phyloP scores from a whole-genome alignment of 2,797 vertebrate species.

The Rhinichthys osculus region DNA sequence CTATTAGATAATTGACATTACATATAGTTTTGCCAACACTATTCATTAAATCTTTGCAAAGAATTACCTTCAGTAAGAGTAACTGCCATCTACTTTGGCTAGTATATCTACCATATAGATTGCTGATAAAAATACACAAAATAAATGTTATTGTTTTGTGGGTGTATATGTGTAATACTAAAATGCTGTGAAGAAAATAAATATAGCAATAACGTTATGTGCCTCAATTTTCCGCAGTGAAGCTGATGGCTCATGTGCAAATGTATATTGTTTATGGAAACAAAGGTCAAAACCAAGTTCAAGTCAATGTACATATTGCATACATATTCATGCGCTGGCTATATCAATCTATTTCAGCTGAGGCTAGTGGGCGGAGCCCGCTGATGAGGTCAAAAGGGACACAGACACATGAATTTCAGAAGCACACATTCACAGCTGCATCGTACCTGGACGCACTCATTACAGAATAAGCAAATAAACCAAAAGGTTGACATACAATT shows the following conservation, averaged over 20 bases:
- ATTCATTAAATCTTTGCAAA: neutral
- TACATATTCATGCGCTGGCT: slow-evolving; percentile 76
- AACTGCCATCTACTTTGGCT: neutral
- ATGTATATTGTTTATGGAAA: slow-evolving; percentile 64
- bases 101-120: slow-evolving; percentile 17
- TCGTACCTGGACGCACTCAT: slow-evolving; percentile 21
- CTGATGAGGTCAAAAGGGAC: slow-evolving; percentile 59
- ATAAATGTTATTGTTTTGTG: neutral
- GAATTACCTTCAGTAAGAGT: neutral
- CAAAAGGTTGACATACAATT: slow-evolving; percentile 12
- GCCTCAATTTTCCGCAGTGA: slow-evolving; percentile 41
- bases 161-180: neutral
- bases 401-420: slow-evolving; percentile 51
- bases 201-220: neutral
- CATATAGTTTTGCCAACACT: neutral
- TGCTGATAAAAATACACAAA: slow-evolving; percentile 6
- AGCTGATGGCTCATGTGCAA: slow-evolving; percentile 51
- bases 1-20: neutral
- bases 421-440: slow-evolving; percentile 18
- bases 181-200: neutral
- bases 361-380: slow-evolving; percentile 54
- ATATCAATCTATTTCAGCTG: slow-evolving; percentile 73
- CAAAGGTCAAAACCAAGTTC: slow-evolving; percentile 78
- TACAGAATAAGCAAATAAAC: slow-evolving; percentile 44
- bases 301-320: slow-evolving; percentile 71